Evolutionary conservation across 2,888 invertebrate species (phyloP), one percentile per base, ranked within the genome.

Genomic region (Ptychoptera albimana): DNA sequence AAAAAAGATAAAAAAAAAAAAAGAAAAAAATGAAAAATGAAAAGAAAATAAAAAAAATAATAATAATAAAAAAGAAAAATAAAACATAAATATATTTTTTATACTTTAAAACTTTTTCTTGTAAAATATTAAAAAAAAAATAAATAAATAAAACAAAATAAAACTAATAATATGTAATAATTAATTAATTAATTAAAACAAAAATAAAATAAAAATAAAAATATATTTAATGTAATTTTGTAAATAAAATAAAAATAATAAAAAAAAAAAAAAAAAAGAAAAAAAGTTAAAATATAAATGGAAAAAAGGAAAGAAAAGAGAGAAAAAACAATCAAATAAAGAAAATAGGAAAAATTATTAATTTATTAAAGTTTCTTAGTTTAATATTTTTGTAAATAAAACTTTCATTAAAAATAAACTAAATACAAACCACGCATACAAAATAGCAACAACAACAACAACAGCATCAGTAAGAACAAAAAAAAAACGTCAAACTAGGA

Each of bases 71-170:
- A 23, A 51, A 47, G 50, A 52, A 51, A 50, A 45, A 48, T 11
- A 42, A 47, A 42, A 43, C 43, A 41, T 34, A 16, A 14, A 42
- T 35, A 53, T 57, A 56, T 57, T 55, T 55, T 53, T 56, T 56
- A 55, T 53, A 50, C 44, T 41, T 31, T 38, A 42, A 37, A 42
- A 35, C 8, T 34, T 35, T 16, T 39, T 42, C 9, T 10, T n/a
- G 39, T 23, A 23, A 23, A 23, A 39, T 12, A 39, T 10, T 39
- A 5, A 39, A 39, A 16, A 16, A 39, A 39, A 10, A 16, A 39
- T 16, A 23, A 39, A 39, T 23, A 23, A 23, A 5, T 23, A 23
- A n/a, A n/a, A n/a, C n/a, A n/a, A n/a, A n/a, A 39, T 16, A 23
- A 39, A 39, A 39, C 8, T 39, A 23, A 23, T 23, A 23, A 23